Conservation (phyloP, 2,113 vertebrate species). For the Eurystomus gularis region DNA sequence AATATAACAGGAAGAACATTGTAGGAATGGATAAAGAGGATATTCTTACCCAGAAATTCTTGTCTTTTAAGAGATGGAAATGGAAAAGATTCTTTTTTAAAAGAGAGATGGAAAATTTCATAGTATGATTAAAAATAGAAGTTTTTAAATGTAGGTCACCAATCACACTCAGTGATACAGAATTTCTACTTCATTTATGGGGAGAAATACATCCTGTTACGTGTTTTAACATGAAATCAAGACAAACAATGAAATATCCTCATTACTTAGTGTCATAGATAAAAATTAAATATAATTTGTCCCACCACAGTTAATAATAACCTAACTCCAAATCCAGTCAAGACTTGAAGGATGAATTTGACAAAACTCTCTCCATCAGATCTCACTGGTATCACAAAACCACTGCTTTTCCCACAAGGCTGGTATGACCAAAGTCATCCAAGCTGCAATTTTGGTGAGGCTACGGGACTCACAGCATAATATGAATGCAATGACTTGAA, state of each 20-base stretch:
- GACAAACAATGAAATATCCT: not conserved
- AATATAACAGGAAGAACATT: not conserved
- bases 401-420: not conserved
- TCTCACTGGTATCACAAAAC: not conserved
- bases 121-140: not conserved
- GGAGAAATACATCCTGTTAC: not conserved
- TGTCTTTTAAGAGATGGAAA: not conserved
- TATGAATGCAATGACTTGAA: not conserved
- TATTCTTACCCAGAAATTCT: not conserved
- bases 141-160: not conserved
- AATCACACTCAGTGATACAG: not conserved
- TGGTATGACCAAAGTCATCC: not conserved
- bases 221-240: not conserved
- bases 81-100: not conserved
- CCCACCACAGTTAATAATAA: not conserved
- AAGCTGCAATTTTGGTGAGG: not conserved
- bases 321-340: not conserved
- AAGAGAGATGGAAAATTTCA: not conserved
- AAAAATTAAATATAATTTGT: not conserved
- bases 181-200: not conserved
- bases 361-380: not conserved
- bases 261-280: not conserved
- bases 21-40: not conserved
- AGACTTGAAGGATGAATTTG: not conserved
- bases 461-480: not conserved